Evolutionary conservation across 2,888 invertebrate species (phyloP).

Genomic region (Idaea aversata): DNA sequence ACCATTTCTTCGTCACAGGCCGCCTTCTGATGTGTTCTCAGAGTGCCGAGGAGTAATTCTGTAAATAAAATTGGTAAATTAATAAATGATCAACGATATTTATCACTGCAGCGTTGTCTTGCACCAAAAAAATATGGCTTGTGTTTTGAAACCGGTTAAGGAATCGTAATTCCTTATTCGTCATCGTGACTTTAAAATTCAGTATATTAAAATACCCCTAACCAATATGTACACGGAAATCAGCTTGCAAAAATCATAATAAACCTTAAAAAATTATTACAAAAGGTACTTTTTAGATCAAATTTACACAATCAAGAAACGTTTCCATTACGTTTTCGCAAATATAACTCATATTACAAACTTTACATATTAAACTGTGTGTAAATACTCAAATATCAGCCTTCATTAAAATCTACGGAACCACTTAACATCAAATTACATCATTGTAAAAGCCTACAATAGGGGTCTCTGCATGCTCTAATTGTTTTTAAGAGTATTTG

Average conservation of each 20-base stretch:
- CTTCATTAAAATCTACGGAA: constrained; percentile 1
- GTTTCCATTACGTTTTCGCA: not conserved
- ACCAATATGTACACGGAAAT: no score
- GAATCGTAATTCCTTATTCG: no score
- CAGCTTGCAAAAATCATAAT: no score
- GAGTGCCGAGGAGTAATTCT: constrained; percentile 94
- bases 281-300: not conserved
- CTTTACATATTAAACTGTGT: not conserved
- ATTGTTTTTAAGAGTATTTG: not conserved
- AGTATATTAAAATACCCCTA: no score
- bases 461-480: not conserved
- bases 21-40: constrained; percentile 94
- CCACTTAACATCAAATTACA: constrained; percentile 1
- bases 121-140: no score
- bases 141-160: no score
- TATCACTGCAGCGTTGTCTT: not conserved
- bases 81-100: not conserved
- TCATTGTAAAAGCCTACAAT: not conserved
- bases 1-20: constrained; percentile 96
- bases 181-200: no score
- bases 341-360: not conserved
- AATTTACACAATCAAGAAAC: not conserved
- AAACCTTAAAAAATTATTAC: not conserved
- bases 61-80: constrained; percentile 38
- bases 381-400: not conserved